These are phyloP conservation scores for Olivierus martensii DNA, from an alignment of 1,140 invertebrate genomes.

Conservation along the genomic window DNA sequence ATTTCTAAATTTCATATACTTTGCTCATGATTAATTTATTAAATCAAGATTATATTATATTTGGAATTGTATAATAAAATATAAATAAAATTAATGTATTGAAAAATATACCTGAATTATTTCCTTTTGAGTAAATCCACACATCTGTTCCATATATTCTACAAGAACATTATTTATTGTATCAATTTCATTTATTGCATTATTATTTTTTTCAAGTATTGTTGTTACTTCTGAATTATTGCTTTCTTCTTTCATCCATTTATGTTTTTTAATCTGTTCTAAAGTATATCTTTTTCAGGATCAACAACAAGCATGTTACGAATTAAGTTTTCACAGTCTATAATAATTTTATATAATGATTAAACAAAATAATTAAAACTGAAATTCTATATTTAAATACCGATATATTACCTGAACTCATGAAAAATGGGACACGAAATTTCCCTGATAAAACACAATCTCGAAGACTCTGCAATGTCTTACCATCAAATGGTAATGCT, in stretches of 20 bases:
- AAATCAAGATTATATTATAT: too few relatives aligned
- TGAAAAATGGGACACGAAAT: conserved; percentile 94
- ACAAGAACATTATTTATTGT: conserved; percentile 36
- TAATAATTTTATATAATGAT: conserved; percentile 24
- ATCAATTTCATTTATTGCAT: conserved; percentile 69
- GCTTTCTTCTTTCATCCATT: conserved; percentile 50
- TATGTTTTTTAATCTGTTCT: conserved; percentile 71
- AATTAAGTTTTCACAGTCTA: conserved; percentile 83
- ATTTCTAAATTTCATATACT: too few relatives aligned
- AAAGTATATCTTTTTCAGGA: conserved; percentile 70
- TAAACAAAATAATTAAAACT: too few relatives aligned
- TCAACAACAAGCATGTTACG: conserved; percentile 85
- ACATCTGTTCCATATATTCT: too few relatives aligned
- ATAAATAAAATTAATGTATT: too few relatives aligned
- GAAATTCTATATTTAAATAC: background rate
- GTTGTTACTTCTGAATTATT: too few relatives aligned
- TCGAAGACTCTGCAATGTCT: conserved; percentile 73
- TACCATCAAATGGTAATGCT: conserved; percentile 88
- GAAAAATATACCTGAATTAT: too few relatives aligned
- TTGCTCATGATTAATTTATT: too few relatives aligned
- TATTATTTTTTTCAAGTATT: conserved; percentile 42
- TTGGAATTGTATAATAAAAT: too few relatives aligned
- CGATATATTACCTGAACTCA: conserved; percentile 49
- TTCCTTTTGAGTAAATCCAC: too few relatives aligned
- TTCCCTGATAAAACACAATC: conserved; percentile 78